Evolutionary conservation across 37 sponge, comb jelly and placozoan species (phyloP).

Genomic region (Amphimedon queenslandica): DNA sequence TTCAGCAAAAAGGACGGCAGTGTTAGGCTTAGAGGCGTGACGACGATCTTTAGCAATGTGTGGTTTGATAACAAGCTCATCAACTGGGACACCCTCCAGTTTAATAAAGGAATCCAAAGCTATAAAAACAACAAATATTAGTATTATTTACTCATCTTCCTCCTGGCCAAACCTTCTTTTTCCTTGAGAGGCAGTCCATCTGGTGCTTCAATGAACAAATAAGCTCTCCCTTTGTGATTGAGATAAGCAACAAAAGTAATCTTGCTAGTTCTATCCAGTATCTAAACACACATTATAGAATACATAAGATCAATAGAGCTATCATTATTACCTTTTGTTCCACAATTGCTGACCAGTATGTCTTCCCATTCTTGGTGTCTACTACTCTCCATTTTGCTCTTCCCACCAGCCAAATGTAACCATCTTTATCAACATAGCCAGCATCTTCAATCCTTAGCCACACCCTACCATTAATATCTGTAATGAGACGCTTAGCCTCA

Average conservation of each 20-base stretch:
- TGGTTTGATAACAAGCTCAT: slow-evolving; percentile 38
- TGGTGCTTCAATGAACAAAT: slow-evolving; percentile 80
- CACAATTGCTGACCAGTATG: slow-evolving; percentile 66
- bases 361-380: slow-evolving; percentile 33
- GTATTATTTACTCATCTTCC: no score
- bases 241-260: slow-evolving; percentile 75
- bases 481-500: slow-evolving; percentile 31
- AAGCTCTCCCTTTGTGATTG: slow-evolving; percentile 58
- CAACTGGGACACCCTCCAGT: slow-evolving; percentile 62
- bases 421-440: slow-evolving; percentile 84
- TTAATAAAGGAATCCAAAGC: slow-evolving; percentile 42
- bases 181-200: slow-evolving; percentile 56
- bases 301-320: neutral
- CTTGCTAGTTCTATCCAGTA: slow-evolving; percentile 50
- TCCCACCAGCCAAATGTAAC: slow-evolving; percentile 82
- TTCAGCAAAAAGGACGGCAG: slow-evolving; percentile 46
- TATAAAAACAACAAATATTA: neutral
- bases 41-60: slow-evolving; percentile 65
- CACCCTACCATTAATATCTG: slow-evolving; percentile 41
- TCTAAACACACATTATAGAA: slow-evolving; percentile 12
- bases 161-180: slow-evolving; percentile 32
- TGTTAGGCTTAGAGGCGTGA: slow-evolving; percentile 78
- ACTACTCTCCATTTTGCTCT: slow-evolving; percentile 80
- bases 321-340: slow-evolving; percentile 69
- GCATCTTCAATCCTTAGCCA: slow-evolving; percentile 84